Evolutionary conservation across 2,888 invertebrate species (phyloP), one percentile per base, ranked within the genome.

Genomic region (Acanthosepion lycidas): DNA sequence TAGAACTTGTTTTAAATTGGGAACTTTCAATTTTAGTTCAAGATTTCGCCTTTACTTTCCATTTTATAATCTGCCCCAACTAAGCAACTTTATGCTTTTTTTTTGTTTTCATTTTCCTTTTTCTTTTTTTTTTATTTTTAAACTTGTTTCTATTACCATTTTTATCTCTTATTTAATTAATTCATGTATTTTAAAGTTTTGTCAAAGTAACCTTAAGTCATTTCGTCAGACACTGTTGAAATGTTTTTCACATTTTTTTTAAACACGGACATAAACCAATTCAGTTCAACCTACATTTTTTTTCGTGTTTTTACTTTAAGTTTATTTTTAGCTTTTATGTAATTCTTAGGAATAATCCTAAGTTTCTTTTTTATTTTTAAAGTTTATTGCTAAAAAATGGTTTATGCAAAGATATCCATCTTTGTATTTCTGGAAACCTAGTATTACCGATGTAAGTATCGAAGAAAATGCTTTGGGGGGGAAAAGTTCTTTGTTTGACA

Each of bases 271-370:
- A n/a, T 15, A 15, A 33, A 15, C n/a, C 12, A 78, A 78, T 78
- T 64, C 42, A 42, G 3, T 26, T 78, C 78, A 78, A 78, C 78
- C n/a, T n/a, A 78, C 78, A 78, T 78, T 78, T 42, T 42, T 42
- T 42, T 78, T n/a, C n/a, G n/a, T 78, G n/a, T 78, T 78, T 78
- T 15, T n/a, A n/a, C 42, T 78, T 3, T 78, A 78, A n/a, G 12
- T 78, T 78, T 78, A 78, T 78, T 78, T 78, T 78, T 78, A 78
- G 78, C n/a, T 78, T 78, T 64, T 78, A 78, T 78, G 78, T 78
- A n/a, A 78, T 33, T 78, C 78, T 78, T n/a, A 33, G n/a, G 15
- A 78, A 59, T 59, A 59, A 78, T 78, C 78, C 18, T 78, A n/a
- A 4, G 8, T n/a, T 15, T n/a, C 9, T 78, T 78, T 18, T 78